Evolutionary conservation across 2,113 vertebrate species (phyloP), one percentile per base, ranked within the genome.

Genomic region (Upupa epops): DNA sequence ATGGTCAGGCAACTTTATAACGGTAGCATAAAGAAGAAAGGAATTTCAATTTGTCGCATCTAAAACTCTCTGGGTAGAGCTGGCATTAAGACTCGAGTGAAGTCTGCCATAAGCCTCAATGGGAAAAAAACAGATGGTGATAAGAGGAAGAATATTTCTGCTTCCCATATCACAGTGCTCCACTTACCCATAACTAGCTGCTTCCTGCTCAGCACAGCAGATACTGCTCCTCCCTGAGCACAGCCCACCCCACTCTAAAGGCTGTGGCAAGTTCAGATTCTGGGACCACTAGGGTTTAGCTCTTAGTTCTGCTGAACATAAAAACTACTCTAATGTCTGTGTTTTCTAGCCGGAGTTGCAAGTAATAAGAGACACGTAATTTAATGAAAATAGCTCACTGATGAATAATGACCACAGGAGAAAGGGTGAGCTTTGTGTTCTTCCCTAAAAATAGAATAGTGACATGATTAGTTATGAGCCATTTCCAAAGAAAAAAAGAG

Each of bases 121-220:
- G 37, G 64, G 42, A 87, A 93, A 82, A 93, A 95, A 64, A 34
- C 92, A 87, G 82, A 94, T 85, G 74, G 86, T 20, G 76, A 21
- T 84, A 89, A 82, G 71, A 82, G 71, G 89, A 79, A 0, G 11
- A 94, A 60, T 92, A 89, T 74, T 90, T 93, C 84, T 80, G 71
- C 71, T 94, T 94, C 55, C 89, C 52, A 45, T 83, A 63, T 90
- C 83, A 4, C 32, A 93, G 86, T 81, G 83, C 31, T 75, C 81
- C 81, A 93, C 89, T 96, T 87, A 79, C 83, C 89, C 88, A 34
- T 88, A 90, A 89, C 88, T 85, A 92, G 86, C 55, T 65, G 54
- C 72, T 82, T 66, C 68, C 74, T 85, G 66, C 60, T 90, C 74
- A 80, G 42, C 9, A 12, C 89, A 84, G 81, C 80, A 90, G n/a